Conservation (phyloP, 1,140 invertebrate genomes). For the Lamellibrachia luymesi region DNA sequence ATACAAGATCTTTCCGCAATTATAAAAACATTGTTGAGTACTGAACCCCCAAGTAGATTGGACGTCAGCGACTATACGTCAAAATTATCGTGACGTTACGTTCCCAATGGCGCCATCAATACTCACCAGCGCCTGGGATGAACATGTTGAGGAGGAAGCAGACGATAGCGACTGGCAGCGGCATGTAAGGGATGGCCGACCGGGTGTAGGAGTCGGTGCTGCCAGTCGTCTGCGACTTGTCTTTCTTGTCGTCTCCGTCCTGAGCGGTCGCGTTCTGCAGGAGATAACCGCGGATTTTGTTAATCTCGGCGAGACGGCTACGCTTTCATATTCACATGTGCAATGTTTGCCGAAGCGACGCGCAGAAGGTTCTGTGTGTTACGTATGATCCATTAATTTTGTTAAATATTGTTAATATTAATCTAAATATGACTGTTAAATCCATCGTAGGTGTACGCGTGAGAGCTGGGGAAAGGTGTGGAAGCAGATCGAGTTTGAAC, state of each 20-base stretch:
- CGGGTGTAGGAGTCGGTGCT: slow-evolving; percentile 75
- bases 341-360: not conserved
- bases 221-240: slow-evolving; percentile 2
- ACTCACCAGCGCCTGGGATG: slow-evolving; percentile 78
- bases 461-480: too few species aligned
- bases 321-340: not conserved
- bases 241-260: slow-evolving; percentile 7
- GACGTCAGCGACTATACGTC: not conserved
- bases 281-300: not conserved
- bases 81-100: not conserved
- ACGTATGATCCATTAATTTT: too few species aligned
- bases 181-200: slow-evolving; percentile 84
- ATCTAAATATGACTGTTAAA: too few species aligned
- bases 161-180: slow-evolving; percentile 77
- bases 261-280: not conserved
- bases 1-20: too few species aligned
- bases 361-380: too few species aligned
- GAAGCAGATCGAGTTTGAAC: too few species aligned
- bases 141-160: slow-evolving; percentile 83
- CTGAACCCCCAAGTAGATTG: not conserved
- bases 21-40: too few species aligned
- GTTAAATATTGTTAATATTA: too few species aligned
- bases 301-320: not conserved
- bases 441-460: too few species aligned
- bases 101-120: not conserved